Percentiles rank a stretch among this genome's conserved stretches.
Conservation (phyloP, 2,113 vertebrate genomes). For the Platanista minor region DNA sequence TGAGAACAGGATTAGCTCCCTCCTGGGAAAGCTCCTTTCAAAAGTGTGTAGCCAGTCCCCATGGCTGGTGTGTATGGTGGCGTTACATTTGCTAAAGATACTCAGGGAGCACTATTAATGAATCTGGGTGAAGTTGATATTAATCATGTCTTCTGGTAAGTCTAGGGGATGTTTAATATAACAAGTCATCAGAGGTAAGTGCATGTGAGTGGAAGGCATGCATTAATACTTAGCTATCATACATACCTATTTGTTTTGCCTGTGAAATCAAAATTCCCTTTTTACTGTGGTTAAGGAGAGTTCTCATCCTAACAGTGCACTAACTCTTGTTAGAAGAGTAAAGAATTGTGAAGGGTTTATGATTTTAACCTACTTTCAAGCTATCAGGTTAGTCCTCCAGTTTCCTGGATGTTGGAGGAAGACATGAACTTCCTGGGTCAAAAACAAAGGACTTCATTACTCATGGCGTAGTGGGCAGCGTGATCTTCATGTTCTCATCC, state of each 20-base stretch:
- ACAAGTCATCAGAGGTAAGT: background rate
- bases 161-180: background rate
- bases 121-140: constrained; percentile 18
- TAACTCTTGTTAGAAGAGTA: background rate
- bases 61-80: background rate
- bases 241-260: background rate
- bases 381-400: background rate
- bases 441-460: background rate
- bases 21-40: constrained; percentile 12
- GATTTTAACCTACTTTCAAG: background rate
- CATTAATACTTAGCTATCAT: background rate
- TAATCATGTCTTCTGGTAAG: constrained; percentile 43
- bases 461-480: background rate
- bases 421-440: background rate
- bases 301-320: background rate
- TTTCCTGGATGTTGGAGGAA: background rate
- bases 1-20: background rate
- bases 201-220: background rate
- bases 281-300: background rate
- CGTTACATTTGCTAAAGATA: constrained; percentile 39
- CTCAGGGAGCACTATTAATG: constrained; percentile 42
- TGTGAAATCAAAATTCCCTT: background rate
- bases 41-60: background rate
- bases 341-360: background rate
- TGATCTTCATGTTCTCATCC: background rate